A percentile compares a stretch with the other conserved stretches of the same genome.
Conservation (phyloP, 2,888 invertebrate genomes). For the Amblyteles armatorius region DNA sequence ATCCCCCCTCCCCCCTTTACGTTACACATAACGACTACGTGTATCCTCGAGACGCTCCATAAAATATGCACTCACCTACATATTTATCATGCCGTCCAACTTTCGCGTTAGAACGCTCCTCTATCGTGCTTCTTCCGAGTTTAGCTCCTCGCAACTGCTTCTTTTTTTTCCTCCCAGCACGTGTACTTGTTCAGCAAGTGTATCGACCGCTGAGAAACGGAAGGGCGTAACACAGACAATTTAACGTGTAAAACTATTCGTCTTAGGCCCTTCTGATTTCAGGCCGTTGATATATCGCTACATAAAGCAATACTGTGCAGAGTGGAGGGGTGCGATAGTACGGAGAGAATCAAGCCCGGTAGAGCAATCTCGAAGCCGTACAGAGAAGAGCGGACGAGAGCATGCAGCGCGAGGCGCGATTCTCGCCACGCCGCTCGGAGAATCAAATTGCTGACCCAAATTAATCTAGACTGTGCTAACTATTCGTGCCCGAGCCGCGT, state of each 20-base stretch:
- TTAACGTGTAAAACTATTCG: background rate
- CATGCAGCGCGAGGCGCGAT: constrained; percentile 52
- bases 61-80: constrained; percentile 61
- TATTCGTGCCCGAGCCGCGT: constrained; percentile 70
- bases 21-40: constrained; percentile 8
- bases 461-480: constrained; percentile 73
- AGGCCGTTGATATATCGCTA: background rate
- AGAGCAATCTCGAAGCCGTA: constrained; percentile 21
- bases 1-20: background rate
- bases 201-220: background rate
- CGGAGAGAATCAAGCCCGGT: constrained; percentile 25
- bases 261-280: background rate
- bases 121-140: background rate
- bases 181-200: background rate
- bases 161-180: background rate
- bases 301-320: background rate
- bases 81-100: constrained; percentile 56
- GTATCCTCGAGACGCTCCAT: constrained; percentile 51
- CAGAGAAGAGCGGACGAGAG: constrained; percentile 16
- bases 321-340: background rate
- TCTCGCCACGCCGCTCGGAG: constrained; percentile 64
- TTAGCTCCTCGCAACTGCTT: background rate
- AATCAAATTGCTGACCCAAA: constrained; percentile 74
- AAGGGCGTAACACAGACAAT: background rate
- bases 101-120: constrained; percentile 55